Base-by-base conservation (phyloP, 2,113 vertebrate species). In the Indicator maculatus region DNA sequence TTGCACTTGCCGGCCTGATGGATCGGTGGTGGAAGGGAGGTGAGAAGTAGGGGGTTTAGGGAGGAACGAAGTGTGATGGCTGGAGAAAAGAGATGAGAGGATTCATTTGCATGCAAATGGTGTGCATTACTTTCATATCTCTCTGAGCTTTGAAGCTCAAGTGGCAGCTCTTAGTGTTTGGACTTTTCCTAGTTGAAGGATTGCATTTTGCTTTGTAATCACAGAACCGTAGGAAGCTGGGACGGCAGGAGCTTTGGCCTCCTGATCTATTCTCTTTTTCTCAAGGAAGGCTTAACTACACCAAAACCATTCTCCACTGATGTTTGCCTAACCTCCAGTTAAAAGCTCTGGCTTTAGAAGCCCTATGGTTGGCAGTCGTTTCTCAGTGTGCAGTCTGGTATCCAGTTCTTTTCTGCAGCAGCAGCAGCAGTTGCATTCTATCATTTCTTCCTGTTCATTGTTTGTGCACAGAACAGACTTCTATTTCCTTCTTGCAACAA, bases 41-140 rank as follows among this genome's bases (percentile, higher is more conserved):
- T 0, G 53, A 83, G 74, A 88, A 66, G 52, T 67, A 12, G 15
- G 27, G 50, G 19, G 14, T 36, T 10, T 28, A 45, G 41, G 36
- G 27, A 89, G 67, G 66, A 73, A 41, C 50, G 64, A 2, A 3
- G 2, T 26, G 26, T 30, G 76, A 36, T 58, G 59, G 47, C 77
- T 90, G 4, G 7, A 67, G 53, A 58, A 86, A 84, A 89, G 81
- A 79, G 71, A 77, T 24, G 82, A 77, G 87, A 83, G 82, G 9
- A n/a, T 41, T 66, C 4, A 58, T 89, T 93, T 95, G 65, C 95
- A 86, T 95, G 38, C 72, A 80, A 93, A 95, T 96, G 47, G 64
- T 23, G 20, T 10, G 60, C 64, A 39, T 80, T 67, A n/a, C 82
- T 91, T 95, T 88, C 79, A 88, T 82, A 63, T 91, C 45, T 33